These are phyloP conservation scores for pig (Sus scrofa) DNA, from an alignment of 2,113 vertebrate genomes.

Conservation along the genomic window T2T-Sscrofa CM000828.6:30012501-30013000, in stretches of 20 bases:
- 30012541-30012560: background rate
- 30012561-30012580: background rate
- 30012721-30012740: background rate
- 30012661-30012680: background rate
- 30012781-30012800: background rate
- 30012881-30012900: background rate
- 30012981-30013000: background rate
- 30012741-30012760: background rate
- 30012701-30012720: background rate
- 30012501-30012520: background rate
- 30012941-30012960: background rate
- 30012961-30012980: too few species aligned
- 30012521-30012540: background rate
- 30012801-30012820: background rate
- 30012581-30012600: background rate
- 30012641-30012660: background rate
- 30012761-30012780: background rate
- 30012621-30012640: background rate
- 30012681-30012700: background rate
- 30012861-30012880: background rate
- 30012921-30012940: background rate
- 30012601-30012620: background rate
- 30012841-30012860: background rate
- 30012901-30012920: slow-evolving; percentile 9
- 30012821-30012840: background rate